Evolutionary conservation across 2,888 invertebrate genomes (phyloP).

Genomic region (Polyommatus icarus): DNA sequence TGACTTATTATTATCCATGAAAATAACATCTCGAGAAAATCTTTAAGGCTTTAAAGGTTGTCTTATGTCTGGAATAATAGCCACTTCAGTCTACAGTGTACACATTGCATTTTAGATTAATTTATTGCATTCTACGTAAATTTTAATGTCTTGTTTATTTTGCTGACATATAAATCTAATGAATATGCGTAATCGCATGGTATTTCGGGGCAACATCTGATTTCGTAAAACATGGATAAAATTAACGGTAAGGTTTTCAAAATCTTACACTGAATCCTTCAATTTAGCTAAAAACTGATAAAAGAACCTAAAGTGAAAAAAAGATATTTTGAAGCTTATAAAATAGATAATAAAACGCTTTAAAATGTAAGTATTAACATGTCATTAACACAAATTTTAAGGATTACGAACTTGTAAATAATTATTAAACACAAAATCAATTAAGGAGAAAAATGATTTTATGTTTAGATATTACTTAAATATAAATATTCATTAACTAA

Average conservation of each 20-base stretch:
- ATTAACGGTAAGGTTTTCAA: neutral
- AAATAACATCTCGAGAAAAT: neutral
- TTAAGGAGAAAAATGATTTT: constrained; percentile 20
- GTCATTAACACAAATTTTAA: constrained; percentile 16
- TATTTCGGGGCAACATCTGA: neutral
- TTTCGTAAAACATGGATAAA: neutral
- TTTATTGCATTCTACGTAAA: neutral
- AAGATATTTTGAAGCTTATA: neutral
- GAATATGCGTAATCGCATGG: neutral
- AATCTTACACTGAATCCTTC: neutral
- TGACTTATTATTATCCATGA: neutral
- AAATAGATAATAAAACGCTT: constrained; percentile 1
- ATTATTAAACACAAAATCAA: constrained; percentile 3
- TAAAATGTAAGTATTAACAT: neutral
- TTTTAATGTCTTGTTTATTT: neutral
- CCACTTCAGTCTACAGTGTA: neutral
- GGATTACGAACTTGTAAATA: constrained; percentile 13
- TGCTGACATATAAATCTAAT: neutral
- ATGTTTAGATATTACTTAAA: constrained; percentile 17
- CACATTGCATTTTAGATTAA: neutral
- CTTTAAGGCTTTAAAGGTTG: neutral
- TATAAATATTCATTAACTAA: constrained; percentile 26
- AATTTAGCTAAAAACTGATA: neutral
- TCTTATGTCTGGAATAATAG: too few species aligned
- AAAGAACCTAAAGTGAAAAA: neutral